Conservation (phyloP, 1,140 invertebrate genomes). For the Macrotrachela quadricornifera region DNA sequence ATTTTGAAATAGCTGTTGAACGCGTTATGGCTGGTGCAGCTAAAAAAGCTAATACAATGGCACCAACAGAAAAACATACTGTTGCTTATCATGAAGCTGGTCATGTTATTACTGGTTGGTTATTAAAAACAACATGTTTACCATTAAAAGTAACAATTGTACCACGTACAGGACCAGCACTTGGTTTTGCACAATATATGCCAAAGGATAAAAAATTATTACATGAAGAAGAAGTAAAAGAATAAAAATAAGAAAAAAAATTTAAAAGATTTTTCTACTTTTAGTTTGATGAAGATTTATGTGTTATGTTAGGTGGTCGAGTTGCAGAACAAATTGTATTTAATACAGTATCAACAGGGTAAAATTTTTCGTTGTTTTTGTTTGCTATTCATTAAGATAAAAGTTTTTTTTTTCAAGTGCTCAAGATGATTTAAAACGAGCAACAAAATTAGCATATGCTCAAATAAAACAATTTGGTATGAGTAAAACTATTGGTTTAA, state of each 20-base stretch:
- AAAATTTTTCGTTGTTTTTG: too few species aligned
- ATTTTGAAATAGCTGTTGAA: slow-evolving; percentile 72
- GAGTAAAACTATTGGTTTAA: slow-evolving; percentile 53
- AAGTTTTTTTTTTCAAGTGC: too few species aligned
- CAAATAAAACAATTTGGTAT: slow-evolving; percentile 64
- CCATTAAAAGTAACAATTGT: slow-evolving; percentile 53
- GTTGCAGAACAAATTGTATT: slow-evolving; percentile 72
- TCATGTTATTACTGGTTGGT: slow-evolving; percentile 80
- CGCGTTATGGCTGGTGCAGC: slow-evolving; percentile 39
- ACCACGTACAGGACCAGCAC: not conserved
- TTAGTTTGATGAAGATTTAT: slow-evolving; percentile 35
- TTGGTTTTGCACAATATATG: slow-evolving; percentile 48
- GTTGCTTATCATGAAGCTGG: slow-evolving; percentile 90
- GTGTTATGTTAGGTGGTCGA: slow-evolving; percentile 73
- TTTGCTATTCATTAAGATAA: too few species aligned
- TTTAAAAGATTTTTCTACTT: too few species aligned
- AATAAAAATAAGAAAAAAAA: not conserved
- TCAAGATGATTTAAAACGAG: slow-evolving; percentile 75
- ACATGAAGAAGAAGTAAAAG: slow-evolving; percentile 49
- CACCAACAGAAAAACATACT: slow-evolving; percentile 36
- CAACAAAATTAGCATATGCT: slow-evolving; percentile 79
- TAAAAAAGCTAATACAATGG: slow-evolving; percentile 16
- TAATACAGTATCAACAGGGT: slow-evolving; percentile 55
- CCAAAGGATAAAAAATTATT: slow-evolving; percentile 68
- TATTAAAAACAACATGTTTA: slow-evolving; percentile 74